Evolutionary conservation across 2,797 vertebrate species (phyloP), one percentile per base, ranked within the genome.

Genomic region (Eutrigla gurnardus): DNA sequence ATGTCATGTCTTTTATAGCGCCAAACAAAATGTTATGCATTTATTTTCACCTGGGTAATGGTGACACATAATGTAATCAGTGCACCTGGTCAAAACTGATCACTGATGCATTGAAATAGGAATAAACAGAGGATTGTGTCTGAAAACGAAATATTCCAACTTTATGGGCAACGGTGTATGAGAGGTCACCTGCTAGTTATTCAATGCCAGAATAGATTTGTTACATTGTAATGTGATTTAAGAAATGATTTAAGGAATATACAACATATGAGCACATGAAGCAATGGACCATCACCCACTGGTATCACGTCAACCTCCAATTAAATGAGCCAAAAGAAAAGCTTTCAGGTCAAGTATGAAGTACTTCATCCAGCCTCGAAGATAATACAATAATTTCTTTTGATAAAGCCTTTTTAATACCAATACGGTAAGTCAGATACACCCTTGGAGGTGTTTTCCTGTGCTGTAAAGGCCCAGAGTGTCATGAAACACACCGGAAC

Each of bases 381-480:
- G 7, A 43, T 37, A 36, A 32, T 7, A 59, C 3, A 63, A 18
- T 5, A 46, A 15, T 6, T 36, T 65, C 15, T 53, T 35, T 17
- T 40, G 13, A 36, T 39, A 7, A 25, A 42, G 10, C 42, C 32
- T 53, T 57, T 46, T 14, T 25, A 25, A 18, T 45, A 65, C 32
- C 7, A 12, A 7, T 57, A 50, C 14, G 17, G 5, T 5, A 6
- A 18, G 9, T n/a, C 3, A 46, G 15, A 52, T 33, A 11, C 5
- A 37, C 4, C 4, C 10, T 43, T 7, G 47, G 47, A 10, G 12
- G 47, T 49, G 5, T 42, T 40, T 43, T 37, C 45, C 43, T 36
- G n/a, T 50, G 53, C 46, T n/a, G 46, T 10, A 18, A 58, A 58
- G n/a, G n/a, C 35, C 12, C 18, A 55, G 42, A 63, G n/a, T 60